Conservation (phyloP, 2,113 vertebrate species). For the Centropristis striata region DNA sequence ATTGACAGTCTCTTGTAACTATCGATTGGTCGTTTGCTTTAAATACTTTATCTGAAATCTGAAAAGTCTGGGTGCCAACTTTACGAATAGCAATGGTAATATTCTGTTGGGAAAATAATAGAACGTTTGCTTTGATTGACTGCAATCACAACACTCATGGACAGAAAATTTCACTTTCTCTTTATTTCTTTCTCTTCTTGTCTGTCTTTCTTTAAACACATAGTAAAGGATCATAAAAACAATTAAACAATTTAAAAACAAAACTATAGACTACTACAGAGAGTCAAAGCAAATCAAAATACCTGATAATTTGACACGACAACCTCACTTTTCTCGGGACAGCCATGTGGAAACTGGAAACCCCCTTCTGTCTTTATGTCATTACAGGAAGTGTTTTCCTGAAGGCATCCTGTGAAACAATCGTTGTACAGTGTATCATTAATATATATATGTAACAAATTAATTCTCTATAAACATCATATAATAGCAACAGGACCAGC, state of each 20-base stretch:
- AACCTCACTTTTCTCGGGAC: fast-evolving
- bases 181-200: too few species aligned
- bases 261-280: neutral
- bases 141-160: too few species aligned
- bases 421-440: neutral
- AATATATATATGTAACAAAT: neutral
- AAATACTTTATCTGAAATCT: fast-evolving
- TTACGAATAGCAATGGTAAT: fast-evolving
- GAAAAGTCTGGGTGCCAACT: fast-evolving
- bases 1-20: neutral
- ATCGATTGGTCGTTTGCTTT: neutral
- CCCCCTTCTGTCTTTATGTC: fast-evolving
- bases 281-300: neutral
- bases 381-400: neutral
- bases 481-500: too few species aligned
- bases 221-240: neutral
- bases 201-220: neutral
- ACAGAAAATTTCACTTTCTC: neutral
- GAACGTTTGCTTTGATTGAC: neutral
- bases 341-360: fast-evolving
- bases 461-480: neutral
- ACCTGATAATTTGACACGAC: fast-evolving
- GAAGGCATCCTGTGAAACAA: neutral
- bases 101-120: conserved; percentile 22
- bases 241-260: neutral